phyloP scores from a whole-genome alignment of 2,797 vertebrate genomes.

The Remorina albescens region DNA sequence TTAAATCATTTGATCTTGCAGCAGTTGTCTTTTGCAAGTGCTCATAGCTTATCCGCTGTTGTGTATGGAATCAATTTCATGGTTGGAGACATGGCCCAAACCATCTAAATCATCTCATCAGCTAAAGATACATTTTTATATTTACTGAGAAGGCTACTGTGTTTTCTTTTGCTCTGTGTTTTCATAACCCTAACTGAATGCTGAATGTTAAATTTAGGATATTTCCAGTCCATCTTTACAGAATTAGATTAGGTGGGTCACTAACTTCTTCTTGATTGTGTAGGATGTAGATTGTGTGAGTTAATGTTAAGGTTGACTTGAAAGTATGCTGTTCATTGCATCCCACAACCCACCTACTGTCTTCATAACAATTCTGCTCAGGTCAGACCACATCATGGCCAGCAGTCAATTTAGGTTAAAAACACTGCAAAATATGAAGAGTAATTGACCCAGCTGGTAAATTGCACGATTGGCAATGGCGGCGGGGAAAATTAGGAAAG shows the following conservation, averaged over 20 bases:
- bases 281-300: constrained; percentile 26
- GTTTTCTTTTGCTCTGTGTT: constrained; percentile 44
- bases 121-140: constrained; percentile 65
- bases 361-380: constrained; percentile 69
- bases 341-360: constrained; percentile 33
- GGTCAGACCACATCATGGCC: constrained; percentile 68
- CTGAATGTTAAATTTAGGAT: constrained; percentile 24
- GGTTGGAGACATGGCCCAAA: constrained; percentile 55
- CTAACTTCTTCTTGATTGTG: constrained; percentile 27
- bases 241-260: constrained; percentile 40
- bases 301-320: constrained; percentile 6
- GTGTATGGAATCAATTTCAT: constrained; percentile 74
- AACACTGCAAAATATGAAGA: constrained; percentile 81
- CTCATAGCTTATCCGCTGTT: constrained; percentile 62
- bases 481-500: constrained; percentile 82
- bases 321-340: constrained; percentile 29
- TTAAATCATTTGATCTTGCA: constrained; percentile 62
- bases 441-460: constrained; percentile 82
- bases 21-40: constrained; percentile 64
- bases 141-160: constrained; percentile 49
- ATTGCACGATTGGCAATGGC: constrained; percentile 83
- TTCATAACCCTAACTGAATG: constrained; percentile 32
- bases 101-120: constrained; percentile 65
- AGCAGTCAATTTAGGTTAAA: constrained; percentile 78
- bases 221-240: constrained; percentile 22